Conservation (phyloP, 2,113 vertebrate genomes). For the Nicator chloris region DNA sequence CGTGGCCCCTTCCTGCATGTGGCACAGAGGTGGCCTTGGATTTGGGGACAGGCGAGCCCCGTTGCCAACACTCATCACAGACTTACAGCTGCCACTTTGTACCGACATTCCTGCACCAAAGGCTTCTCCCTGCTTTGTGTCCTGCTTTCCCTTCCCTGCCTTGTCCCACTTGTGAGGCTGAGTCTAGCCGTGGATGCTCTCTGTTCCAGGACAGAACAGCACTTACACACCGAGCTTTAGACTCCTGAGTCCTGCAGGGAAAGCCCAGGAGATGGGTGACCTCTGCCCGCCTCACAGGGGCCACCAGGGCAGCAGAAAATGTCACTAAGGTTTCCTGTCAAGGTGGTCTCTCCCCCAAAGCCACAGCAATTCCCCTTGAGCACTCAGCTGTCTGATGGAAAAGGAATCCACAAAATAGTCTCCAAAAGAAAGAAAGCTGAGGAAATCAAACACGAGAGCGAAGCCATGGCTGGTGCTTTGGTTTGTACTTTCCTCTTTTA, state of each 20-base stretch:
- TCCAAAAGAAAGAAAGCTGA: not conserved
- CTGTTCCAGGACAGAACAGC: not conserved
- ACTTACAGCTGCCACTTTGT: not conserved
- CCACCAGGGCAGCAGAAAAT: not conserved
- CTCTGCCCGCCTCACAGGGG: not conserved
- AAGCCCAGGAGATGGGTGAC: not conserved
- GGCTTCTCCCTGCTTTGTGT: not conserved
- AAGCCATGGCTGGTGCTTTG: not conserved
- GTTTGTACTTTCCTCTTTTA: not conserved
- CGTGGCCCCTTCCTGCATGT: accelerated
- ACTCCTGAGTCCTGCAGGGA: not conserved
- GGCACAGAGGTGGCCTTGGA: not conserved
- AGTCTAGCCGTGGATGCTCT: accelerated
- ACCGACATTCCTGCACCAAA: not conserved
- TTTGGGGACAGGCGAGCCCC: not conserved
- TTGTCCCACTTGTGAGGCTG: not conserved
- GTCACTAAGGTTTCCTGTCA: accelerated
- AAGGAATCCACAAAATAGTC: not conserved
- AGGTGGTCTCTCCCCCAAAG: not conserved
- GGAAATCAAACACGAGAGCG: not conserved
- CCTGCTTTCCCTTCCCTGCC: not conserved
- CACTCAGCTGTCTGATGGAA: not conserved
- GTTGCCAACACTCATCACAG: accelerated
- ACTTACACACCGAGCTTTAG: accelerated
- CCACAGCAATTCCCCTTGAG: not conserved